Percentiles rank a stretch among this genome's conserved stretches.
phyloP scores from a whole-genome alignment of 2,888 invertebrate species.

The Drosophila siamana region DNA sequence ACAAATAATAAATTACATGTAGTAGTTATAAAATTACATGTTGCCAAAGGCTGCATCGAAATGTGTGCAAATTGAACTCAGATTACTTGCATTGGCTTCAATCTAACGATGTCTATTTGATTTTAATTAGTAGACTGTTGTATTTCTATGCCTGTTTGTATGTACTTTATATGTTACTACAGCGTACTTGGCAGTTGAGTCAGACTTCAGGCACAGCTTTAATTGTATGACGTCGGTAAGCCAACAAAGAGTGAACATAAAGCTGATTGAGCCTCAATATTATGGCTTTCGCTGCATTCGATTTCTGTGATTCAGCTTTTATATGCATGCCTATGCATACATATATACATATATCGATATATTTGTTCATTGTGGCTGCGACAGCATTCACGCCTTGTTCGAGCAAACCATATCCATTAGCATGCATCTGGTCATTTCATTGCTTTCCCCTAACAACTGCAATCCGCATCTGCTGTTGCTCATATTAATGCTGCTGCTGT shows the following conservation, averaged over 20 bases:
- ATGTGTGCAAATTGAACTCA: background rate
- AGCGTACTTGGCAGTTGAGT: background rate
- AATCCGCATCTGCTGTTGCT: background rate
- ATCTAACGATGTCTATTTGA: background rate
- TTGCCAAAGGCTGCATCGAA: background rate
- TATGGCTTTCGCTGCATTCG: background rate
- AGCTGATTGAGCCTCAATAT: conserved; percentile 13
- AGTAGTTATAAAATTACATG: background rate
- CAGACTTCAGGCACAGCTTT: background rate
- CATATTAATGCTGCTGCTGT: too few relatives aligned
- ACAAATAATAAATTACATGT: background rate
- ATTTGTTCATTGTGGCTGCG: background rate
- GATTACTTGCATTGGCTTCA: background rate
- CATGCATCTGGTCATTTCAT: conserved; percentile 23
- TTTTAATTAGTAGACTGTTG: background rate
- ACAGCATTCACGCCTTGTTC: background rate
- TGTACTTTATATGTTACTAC: background rate
- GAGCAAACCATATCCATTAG: conserved; percentile 21
- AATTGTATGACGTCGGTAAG: background rate
- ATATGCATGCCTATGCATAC: background rate
- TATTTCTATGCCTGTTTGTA: too few relatives aligned
- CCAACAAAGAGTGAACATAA: background rate
- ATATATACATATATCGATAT: background rate
- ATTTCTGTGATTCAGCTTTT: background rate
- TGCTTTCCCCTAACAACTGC: background rate